phyloP scores from a whole-genome alignment of 1,140 invertebrate genomes.

The Trichonephila clavipes region DNA sequence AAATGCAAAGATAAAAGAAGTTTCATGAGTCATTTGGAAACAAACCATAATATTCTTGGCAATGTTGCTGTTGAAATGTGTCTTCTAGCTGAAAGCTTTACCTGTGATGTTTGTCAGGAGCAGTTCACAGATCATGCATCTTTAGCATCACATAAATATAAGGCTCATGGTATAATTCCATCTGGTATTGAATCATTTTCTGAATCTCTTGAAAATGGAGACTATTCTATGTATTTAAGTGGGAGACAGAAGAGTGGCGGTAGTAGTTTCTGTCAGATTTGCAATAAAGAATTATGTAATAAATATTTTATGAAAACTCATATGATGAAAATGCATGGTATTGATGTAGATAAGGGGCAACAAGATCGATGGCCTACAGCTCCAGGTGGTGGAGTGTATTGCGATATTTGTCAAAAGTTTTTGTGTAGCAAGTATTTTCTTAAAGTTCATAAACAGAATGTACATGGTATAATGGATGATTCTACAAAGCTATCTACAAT shows the following conservation, averaged over 20 bases:
- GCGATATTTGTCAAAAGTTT: constrained; percentile 98
- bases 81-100: background rate
- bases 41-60: constrained; percentile 41
- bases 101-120: constrained; percentile 64
- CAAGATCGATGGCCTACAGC: constrained; percentile 84
- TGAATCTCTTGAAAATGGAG: constrained; percentile 56
- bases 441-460: constrained; percentile 97
- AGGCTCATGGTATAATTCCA: constrained; percentile 68
- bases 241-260: constrained; percentile 79
- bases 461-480: constrained; percentile 94
- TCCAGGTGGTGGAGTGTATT: constrained; percentile 93
- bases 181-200: constrained; percentile 29
- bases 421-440: constrained; percentile 98
- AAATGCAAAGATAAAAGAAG: constrained; percentile 59
- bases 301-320: constrained; percentile 99
- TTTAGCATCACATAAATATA: constrained; percentile 49
- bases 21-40: constrained; percentile 55
- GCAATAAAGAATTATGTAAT: constrained; percentile 99
- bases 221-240: constrained; percentile 6
- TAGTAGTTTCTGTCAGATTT: constrained; percentile 97
- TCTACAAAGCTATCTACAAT: constrained; percentile 66
- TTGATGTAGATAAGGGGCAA: constrained; percentile 86
- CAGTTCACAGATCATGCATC: constrained; percentile 60
- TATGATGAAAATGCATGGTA: constrained; percentile 99
- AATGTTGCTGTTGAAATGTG: constrained; percentile 21